A percentile compares a stretch with the other conserved stretches of the same genome.
Conservation (phyloP, 2,113 vertebrate genomes). For the Leucosticte australis region DNA sequence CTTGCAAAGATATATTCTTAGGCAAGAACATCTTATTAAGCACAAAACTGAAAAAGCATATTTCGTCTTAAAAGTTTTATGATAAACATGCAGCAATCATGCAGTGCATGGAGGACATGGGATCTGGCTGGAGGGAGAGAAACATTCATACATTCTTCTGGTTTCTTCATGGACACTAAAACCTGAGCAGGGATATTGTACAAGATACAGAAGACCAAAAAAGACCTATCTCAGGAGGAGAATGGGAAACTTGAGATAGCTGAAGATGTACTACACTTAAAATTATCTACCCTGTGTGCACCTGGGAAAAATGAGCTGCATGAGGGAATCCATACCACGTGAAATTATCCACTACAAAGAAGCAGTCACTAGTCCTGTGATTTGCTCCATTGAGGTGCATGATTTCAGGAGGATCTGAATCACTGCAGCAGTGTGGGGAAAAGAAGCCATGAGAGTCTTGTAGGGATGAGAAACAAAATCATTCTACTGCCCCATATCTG, state of each 20-base stretch:
- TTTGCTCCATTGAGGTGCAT: background rate
- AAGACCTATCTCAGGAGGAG: background rate
- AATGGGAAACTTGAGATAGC: background rate
- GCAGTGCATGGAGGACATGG: accelerated
- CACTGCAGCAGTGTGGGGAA: background rate
- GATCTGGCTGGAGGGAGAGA: background rate
- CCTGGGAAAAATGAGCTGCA: background rate
- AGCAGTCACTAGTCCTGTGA: background rate
- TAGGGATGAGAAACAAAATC: background rate
- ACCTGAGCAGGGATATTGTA: background rate
- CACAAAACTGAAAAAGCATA: accelerated
- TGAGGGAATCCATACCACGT: background rate
- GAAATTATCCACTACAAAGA: background rate
- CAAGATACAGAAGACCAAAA: background rate
- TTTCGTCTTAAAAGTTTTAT: background rate
- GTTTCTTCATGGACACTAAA: background rate
- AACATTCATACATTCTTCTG: background rate
- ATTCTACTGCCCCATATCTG: background rate
- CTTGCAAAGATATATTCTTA: background rate
- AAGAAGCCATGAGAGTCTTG: background rate
- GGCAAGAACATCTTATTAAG: background rate
- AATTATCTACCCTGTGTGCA: background rate
- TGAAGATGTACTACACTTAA: background rate
- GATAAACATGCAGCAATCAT: background rate
- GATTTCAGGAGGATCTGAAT: background rate